Evolutionary conservation across 2,888 invertebrate genomes (phyloP).

Genomic region (Ormyrus pomaceus): DNA sequence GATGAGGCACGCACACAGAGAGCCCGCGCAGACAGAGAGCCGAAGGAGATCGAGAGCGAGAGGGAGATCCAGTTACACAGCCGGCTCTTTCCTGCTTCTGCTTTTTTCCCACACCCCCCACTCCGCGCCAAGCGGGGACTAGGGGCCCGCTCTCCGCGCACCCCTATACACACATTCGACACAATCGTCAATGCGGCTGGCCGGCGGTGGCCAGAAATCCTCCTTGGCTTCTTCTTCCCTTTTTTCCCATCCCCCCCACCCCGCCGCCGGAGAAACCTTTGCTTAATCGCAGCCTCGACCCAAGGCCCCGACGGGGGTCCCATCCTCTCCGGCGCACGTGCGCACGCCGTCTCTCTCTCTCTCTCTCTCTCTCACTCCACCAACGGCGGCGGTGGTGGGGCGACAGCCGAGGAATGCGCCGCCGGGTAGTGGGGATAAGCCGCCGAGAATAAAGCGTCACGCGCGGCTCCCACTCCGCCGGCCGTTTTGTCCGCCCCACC

Average conservation of each 20-base stretch:
- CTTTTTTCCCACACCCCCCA: conserved; percentile 54
- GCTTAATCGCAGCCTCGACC: conserved; percentile 63
- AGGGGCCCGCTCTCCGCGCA: not conserved
- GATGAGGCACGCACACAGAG: not conserved
- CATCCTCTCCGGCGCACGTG: conserved; percentile 26
- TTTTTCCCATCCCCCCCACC: not conserved
- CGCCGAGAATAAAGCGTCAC: conserved; percentile 71
- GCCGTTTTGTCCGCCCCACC: not conserved
- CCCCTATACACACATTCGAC: conserved; percentile 10
- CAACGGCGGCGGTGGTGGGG: too few species aligned
- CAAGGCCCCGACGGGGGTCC: conserved; percentile 63
- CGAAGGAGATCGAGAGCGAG: too few species aligned
- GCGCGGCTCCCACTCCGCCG: conserved; percentile 61
- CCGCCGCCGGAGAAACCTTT: conserved; percentile 49
- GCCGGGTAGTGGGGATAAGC: conserved; percentile 63
- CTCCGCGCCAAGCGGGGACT: not conserved
- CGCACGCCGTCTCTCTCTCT: not conserved
- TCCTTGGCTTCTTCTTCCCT: conserved; percentile 32
- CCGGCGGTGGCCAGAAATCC: conserved; percentile 43
- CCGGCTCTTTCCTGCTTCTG: conserved; percentile 53
- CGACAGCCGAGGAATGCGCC: conserved; percentile 57
- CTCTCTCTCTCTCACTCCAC: not conserved
- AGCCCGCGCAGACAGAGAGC: not conserved
- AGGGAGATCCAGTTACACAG: conserved; percentile 52
- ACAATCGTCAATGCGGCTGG: conserved; percentile 43